Conservation (phyloP, 2,888 invertebrate species). For the Drepana falcataria region DNA sequence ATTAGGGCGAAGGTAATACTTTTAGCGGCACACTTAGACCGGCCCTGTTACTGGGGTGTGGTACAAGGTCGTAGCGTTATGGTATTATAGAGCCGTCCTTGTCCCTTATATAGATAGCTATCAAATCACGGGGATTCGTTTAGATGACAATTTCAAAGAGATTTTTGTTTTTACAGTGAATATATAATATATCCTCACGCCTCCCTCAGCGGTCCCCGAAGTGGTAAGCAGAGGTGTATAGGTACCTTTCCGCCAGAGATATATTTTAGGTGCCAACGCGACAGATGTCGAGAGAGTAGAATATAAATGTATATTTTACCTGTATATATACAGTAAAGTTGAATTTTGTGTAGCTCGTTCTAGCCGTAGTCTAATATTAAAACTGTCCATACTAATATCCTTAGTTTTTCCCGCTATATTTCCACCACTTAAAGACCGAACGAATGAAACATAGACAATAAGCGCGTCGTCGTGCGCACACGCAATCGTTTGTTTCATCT, state of each 20-base stretch:
- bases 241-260: no score
- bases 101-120: background rate
- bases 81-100: background rate
- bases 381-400: no score
- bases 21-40: constrained; percentile 30
- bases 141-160: background rate
- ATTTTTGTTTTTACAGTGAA: no score
- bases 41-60: constrained; percentile 31
- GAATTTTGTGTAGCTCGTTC: no score
- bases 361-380: no score
- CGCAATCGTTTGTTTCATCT: constrained; percentile 2
- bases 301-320: no score
- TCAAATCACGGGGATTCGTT: background rate
- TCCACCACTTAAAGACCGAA: background rate
- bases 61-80: constrained; percentile 5
- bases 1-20: constrained; percentile 48
- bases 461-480: constrained; percentile 13
- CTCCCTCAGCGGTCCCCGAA: no score
- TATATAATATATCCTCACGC: no score
- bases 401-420: background rate
- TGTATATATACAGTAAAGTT: no score
- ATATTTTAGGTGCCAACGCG: no score
- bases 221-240: no score
- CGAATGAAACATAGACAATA: constrained; percentile 10
- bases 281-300: no score